These are phyloP conservation scores for Macrotus californicus DNA, from an alignment of 2,113 vertebrate species.

Conservation along the genomic window DNA sequence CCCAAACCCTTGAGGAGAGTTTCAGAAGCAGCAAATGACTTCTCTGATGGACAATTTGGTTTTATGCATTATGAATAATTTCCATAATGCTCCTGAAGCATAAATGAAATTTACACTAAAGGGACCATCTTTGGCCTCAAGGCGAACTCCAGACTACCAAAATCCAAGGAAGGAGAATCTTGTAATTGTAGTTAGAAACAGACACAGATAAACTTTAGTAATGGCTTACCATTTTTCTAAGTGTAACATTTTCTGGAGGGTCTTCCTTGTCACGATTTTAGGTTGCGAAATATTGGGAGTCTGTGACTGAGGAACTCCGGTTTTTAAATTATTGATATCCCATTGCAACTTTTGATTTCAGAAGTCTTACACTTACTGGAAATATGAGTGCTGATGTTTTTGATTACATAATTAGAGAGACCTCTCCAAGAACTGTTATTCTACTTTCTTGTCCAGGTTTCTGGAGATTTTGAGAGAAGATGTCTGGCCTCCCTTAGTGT, in stretches of 20 bases:
- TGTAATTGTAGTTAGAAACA: constrained; percentile 42
- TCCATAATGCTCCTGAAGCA: not conserved
- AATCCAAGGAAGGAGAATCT: constrained; percentile 25
- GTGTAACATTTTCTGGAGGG: constrained; percentile 36
- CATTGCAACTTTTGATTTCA: not conserved
- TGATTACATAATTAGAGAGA: constrained; percentile 63
- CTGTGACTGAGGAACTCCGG: constrained; percentile 8
- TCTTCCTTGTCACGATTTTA: not conserved
- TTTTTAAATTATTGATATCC: not conserved
- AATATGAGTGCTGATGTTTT: constrained; percentile 42
- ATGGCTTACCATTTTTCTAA: constrained; percentile 52
- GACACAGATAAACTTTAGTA: constrained; percentile 52
- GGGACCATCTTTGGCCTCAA: not conserved
- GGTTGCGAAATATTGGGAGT: constrained; percentile 29
- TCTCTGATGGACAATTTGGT: not conserved
- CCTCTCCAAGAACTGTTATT: constrained; percentile 37
- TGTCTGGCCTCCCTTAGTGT: constrained; percentile 54
- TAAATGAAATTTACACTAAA: constrained; percentile 49
- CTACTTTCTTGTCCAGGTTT: constrained; percentile 60
- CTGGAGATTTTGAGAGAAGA: constrained; percentile 44
- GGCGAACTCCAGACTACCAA: not conserved
- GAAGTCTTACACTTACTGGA: constrained; percentile 42
- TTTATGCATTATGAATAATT: not conserved
- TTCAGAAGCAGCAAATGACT: not conserved
- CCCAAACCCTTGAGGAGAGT: not conserved